These are phyloP conservation scores for Hexactinellida sp. DNA, from an alignment of 37 sponge, comb jelly and placozoan species.

Conservation along the genomic window DNA sequence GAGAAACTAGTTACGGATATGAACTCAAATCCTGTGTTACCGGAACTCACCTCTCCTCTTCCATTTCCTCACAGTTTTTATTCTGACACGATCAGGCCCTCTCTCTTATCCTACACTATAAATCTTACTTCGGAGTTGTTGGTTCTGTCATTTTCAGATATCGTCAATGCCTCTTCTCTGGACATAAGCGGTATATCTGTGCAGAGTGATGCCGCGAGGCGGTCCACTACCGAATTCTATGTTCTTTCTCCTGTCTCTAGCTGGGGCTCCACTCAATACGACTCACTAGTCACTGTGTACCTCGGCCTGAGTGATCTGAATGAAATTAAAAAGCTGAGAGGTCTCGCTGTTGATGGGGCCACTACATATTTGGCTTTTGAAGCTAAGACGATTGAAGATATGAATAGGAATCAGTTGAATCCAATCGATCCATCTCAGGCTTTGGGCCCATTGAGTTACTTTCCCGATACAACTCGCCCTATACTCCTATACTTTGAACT, in stretches of 20 bases:
- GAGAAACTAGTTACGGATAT: constrained; percentile 48
- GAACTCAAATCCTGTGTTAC: constrained; percentile 41
- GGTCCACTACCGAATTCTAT: neutral
- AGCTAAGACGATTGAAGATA: constrained; percentile 35
- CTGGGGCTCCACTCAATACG: constrained; percentile 23
- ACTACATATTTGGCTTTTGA: constrained; percentile 38
- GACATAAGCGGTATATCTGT: constrained; percentile 29
- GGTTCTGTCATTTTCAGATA: constrained; percentile 62
- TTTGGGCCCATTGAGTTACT: constrained; percentile 12
- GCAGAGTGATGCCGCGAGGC: neutral
- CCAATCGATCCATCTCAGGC: constrained; percentile 19
- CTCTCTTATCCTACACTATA: constrained; percentile 35
- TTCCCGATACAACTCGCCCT: constrained; percentile 36
- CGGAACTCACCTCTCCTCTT: constrained; percentile 19
- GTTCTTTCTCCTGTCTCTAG: constrained; percentile 21
- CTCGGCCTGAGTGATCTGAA: constrained; percentile 64
- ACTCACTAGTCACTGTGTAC: constrained; percentile 28
- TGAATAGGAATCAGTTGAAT: constrained; percentile 45
- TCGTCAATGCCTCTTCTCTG: constrained; percentile 61
- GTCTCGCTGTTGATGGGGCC: constrained; percentile 26
- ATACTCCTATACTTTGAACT: constrained; percentile 37
- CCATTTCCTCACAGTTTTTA: constrained; percentile 23
- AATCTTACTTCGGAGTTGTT: constrained; percentile 60
- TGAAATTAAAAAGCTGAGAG: constrained; percentile 59
- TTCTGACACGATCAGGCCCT: constrained; percentile 45